Conservation (phyloP, 2,888 invertebrate species). For the Netelia melanura region DNA sequence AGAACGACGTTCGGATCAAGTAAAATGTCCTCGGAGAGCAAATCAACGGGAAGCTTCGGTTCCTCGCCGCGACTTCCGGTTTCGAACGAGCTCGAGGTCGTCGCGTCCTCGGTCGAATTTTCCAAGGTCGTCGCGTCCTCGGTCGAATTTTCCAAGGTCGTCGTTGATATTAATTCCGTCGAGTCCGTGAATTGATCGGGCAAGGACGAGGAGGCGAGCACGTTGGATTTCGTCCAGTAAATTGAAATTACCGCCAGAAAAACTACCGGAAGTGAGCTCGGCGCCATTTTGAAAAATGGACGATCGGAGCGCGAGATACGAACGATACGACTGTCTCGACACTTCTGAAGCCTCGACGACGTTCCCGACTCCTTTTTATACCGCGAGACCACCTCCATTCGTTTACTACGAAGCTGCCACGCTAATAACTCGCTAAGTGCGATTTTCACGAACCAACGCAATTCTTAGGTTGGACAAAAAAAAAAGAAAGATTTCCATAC, state of each 20-base stretch:
- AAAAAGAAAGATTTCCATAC: too few relatives aligned
- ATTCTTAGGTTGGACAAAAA: too few relatives aligned
- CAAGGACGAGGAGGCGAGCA: too few relatives aligned
- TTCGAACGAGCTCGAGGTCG: too few relatives aligned
- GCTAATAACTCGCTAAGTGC: slow-evolving; percentile 69
- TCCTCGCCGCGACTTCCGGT: slow-evolving; percentile 25
- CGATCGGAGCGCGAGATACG: not conserved
- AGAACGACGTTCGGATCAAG: slow-evolving; percentile 73
- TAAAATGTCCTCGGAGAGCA: slow-evolving; percentile 70
- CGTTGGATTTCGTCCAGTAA: too few relatives aligned
- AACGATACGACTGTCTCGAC: slow-evolving; percentile 13
- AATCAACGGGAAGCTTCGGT: slow-evolving; percentile 69
- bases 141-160: too few relatives aligned
- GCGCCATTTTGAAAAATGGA: not conserved
- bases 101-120: too few relatives aligned
- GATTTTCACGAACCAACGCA: not conserved
- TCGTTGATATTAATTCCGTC: too few relatives aligned
- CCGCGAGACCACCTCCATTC: not conserved
- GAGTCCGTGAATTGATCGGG: too few relatives aligned
- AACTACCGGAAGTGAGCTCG: not conserved
- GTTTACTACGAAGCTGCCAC: slow-evolving; percentile 63
- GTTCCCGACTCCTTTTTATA: slow-evolving; percentile 51
- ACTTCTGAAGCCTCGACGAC: slow-evolving; percentile 51
- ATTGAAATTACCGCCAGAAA: not conserved
- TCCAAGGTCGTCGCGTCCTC: too few relatives aligned